Base-by-base conservation (phyloP, 2,888 invertebrate species). In the Esperia sulphurella region DNA sequence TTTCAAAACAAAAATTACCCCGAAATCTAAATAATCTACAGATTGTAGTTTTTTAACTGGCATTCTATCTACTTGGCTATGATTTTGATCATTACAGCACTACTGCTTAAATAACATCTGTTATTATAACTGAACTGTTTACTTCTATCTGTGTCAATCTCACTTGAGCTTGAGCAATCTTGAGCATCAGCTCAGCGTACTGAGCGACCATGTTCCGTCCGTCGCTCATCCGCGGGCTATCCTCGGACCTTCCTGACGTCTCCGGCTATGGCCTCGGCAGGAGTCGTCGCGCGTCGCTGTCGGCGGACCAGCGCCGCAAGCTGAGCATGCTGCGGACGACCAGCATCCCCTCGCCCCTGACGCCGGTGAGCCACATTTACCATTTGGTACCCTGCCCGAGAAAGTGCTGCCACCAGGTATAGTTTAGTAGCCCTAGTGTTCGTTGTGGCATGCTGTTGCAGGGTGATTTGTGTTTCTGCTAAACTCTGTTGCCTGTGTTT, bases 331-430 rank as follows among this genome's bases (percentile, higher is more conserved):
- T 88, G 41, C 61, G 88, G 54, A 71, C 83, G 1, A 51, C 79
- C 48, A 87, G 86, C 75, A 81, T 83, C 61, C 82, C 85, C 1
- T 54, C 75, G 33, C 79, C 85, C 61, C 72, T 84, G 79, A 79
- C 79, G 47, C 85, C 88, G 85, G 90, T 90, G 88, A 89, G 90
- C 86, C 84, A 90, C 85, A 89, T 90, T 84, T 90, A 87, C 90
- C 90, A 89, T 83, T 79, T 83, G 85, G 88, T 89, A 73, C 82
- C 80, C 82, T 90, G 90, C 82, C 90, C 90, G 63, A 83, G 87
- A 82, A 79, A 84, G 67, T 90, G 90, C 85, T 90, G 90, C 76
- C 68, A 76, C 61, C 87, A 90, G 90, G 90, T 90, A 89, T 69
- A 68, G 21, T 10, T 8, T 14, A 43, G 33, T 33, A 31, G 53